These are phyloP conservation scores for Poeciliopsis infans DNA, from an alignment of 2,797 vertebrate genomes.

Conservation along the genomic window DNA sequence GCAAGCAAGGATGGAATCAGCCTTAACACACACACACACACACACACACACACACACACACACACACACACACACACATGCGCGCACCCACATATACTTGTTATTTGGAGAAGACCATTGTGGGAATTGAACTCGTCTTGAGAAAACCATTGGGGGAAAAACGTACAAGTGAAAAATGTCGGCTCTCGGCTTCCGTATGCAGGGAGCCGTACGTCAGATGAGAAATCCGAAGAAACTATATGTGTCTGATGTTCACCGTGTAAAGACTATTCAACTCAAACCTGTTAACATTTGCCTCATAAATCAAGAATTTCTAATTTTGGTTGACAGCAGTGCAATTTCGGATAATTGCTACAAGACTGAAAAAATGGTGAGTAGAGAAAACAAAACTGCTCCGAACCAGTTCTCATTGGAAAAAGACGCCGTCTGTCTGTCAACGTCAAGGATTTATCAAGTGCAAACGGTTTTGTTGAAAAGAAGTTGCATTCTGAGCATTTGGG, in stretches of 20 bases:
- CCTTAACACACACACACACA: too few relatives aligned
- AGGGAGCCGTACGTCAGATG: not conserved
- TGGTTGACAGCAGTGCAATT: not conserved
- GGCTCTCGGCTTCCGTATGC: not conserved
- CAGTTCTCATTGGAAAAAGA: not conserved
- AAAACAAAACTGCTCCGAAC: not conserved
- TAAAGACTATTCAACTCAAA: not conserved
- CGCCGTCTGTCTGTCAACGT: not conserved
- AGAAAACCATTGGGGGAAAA: too few relatives aligned
- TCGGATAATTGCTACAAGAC: not conserved
- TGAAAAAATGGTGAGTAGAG: not conserved
- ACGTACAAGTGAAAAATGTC: too few relatives aligned
- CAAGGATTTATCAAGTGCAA: not conserved
- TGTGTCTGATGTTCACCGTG: not conserved
- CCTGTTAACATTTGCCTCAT: not conserved
- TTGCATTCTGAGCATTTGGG: not conserved
- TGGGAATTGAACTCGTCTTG: too few relatives aligned
- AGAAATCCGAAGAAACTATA: not conserved
- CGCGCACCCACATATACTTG: too few relatives aligned
- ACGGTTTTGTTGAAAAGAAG: not conserved
- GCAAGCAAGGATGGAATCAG: too few relatives aligned
- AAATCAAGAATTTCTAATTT: not conserved
- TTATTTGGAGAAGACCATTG: too few relatives aligned
- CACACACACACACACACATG: too few relatives aligned
- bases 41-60: too few relatives aligned